Evolutionary conservation across 2,888 invertebrate species (phyloP).

Genomic region (Cremastobaeus sp.): DNA sequence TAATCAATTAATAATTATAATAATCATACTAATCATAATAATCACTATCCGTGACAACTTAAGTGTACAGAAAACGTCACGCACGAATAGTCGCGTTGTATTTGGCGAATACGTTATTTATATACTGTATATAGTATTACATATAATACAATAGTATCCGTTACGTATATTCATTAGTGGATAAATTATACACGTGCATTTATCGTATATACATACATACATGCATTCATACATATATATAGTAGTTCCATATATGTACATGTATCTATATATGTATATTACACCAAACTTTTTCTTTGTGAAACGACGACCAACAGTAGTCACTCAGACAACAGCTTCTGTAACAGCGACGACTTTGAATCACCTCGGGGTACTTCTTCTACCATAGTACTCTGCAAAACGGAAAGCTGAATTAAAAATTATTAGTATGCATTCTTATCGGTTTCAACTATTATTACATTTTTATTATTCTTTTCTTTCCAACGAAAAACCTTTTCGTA

Average conservation of each 20-base stretch:
- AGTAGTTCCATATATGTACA: slow-evolving; percentile 57
- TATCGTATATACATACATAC: slow-evolving; percentile 56
- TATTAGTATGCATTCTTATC: not conserved
- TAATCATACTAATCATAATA: slow-evolving; percentile 2
- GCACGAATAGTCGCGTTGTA: slow-evolving; percentile 72
- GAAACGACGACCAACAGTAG: slow-evolving; percentile 76
- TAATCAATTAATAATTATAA: no score
- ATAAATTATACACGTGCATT: slow-evolving; percentile 61
- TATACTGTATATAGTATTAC: slow-evolving; percentile 74
- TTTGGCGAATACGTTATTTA: slow-evolving; percentile 76
- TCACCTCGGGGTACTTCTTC: slow-evolving; percentile 87
- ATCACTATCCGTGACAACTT: slow-evolving; percentile 22
- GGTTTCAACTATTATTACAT: not conserved
- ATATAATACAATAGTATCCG: slow-evolving; percentile 73
- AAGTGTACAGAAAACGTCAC: slow-evolving; percentile 63
- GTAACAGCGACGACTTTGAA: slow-evolving; percentile 89
- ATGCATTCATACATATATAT: slow-evolving; percentile 62
- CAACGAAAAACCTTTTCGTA: no score
- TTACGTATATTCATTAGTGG: slow-evolving; percentile 72
- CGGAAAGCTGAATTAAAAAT: slow-evolving; percentile 13
- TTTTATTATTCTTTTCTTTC: slow-evolving; percentile 1
- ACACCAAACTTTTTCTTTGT: slow-evolving; percentile 61
- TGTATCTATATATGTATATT: slow-evolving; percentile 65
- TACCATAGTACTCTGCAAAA: slow-evolving; percentile 83
- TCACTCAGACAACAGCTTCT: slow-evolving; percentile 92